phyloP scores from a whole-genome alignment of 2,888 invertebrate species.

The Pyrochroa serraticornis region DNA sequence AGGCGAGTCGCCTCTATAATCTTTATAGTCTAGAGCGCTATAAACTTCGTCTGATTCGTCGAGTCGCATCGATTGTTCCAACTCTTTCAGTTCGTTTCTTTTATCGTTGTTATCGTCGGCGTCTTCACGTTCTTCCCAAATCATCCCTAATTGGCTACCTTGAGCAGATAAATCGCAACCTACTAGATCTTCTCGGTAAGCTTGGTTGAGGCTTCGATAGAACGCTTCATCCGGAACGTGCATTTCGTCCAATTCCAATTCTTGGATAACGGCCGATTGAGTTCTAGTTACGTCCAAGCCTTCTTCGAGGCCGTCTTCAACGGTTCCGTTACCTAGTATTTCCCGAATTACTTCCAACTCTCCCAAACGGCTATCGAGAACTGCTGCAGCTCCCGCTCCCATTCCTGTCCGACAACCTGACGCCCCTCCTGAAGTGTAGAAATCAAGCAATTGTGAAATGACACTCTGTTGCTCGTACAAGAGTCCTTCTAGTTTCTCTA shows the following conservation, averaged over 20 bases:
- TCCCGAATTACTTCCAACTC: slow-evolving; percentile 68
- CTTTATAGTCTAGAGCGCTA: slow-evolving; percentile 79
- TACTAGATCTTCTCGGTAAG: slow-evolving; percentile 81
- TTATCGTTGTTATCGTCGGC: slow-evolving; percentile 63
- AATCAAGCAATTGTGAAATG: slow-evolving; percentile 84
- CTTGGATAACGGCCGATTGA: slow-evolving; percentile 51
- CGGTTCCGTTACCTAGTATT: slow-evolving; percentile 69
- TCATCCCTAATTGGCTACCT: slow-evolving; percentile 80
- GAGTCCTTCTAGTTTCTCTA: slow-evolving; percentile 86
- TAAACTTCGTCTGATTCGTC: slow-evolving; percentile 69
- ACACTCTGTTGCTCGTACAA: slow-evolving; percentile 90
- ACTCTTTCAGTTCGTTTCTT: slow-evolving; percentile 44
- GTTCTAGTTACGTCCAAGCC: slow-evolving; percentile 64
- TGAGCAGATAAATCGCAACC: slow-evolving; percentile 63
- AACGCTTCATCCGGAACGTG: slow-evolving; percentile 81
- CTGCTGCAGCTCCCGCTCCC: slow-evolving; percentile 52
- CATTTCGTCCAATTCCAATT: slow-evolving; percentile 63
- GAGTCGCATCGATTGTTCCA: slow-evolving; percentile 51
- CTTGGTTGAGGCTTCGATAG: slow-evolving; percentile 86
- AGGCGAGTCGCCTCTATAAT: slow-evolving; percentile 76
- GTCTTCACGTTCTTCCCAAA: slow-evolving; percentile 86
- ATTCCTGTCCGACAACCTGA: slow-evolving; percentile 51
- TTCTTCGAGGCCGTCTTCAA: slow-evolving; percentile 72
- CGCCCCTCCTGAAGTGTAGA: slow-evolving; percentile 68
- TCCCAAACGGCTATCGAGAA: slow-evolving; percentile 52